Conservation (phyloP, 2,888 invertebrate species). For the Mesoligia furuncula region DNA sequence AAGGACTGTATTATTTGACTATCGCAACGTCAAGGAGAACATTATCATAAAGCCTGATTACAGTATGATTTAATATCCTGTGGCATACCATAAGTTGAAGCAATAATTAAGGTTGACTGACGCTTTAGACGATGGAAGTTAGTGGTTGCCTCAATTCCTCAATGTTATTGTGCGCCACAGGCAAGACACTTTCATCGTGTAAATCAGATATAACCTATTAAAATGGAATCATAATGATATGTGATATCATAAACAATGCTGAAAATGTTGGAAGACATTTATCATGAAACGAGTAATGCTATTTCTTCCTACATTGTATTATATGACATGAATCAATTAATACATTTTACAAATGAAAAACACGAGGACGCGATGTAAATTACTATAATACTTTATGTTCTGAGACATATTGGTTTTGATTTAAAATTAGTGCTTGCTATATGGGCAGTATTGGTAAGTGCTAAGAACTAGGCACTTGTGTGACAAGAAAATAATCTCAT, state of each 20-base stretch:
- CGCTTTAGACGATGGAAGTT: neutral
- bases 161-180: neutral
- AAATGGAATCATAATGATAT: neutral
- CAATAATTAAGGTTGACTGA: neutral
- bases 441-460: conserved; percentile 27
- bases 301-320: conserved; percentile 12
- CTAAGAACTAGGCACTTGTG: conserved; percentile 55
- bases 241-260: conserved; percentile 14
- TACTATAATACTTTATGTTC: conserved; percentile 33
- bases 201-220: neutral
- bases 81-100: neutral
- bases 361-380: neutral
- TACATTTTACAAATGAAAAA: neutral
- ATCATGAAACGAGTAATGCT: conserved; percentile 18
- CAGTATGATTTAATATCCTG: neutral
- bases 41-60: too few species aligned
- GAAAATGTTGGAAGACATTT: conserved; percentile 54
- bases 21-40: neutral
- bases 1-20: neutral
- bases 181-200: neutral
- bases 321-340: conserved; percentile 9
- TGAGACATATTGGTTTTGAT: conserved; percentile 24
- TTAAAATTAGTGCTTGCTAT: conserved; percentile 11
- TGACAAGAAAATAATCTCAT: conserved; percentile 44
- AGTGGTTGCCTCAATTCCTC: neutral